Base-by-base conservation (phyloP, 2,797 vertebrate species). In the Mycteria americana region DNA sequence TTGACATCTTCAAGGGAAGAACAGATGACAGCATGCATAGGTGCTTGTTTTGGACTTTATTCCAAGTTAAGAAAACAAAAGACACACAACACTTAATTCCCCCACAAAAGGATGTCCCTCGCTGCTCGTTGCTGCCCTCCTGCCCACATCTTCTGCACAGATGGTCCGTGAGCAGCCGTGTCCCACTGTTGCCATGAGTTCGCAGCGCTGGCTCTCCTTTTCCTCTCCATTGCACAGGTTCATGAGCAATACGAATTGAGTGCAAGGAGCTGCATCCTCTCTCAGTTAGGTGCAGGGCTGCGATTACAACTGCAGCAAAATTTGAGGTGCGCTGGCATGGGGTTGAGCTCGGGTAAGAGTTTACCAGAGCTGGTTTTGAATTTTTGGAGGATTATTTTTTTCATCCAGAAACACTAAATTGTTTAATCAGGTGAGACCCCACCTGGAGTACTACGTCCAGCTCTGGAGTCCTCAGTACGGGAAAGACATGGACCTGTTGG, bases 41-140 rank as follows among this genome's bases (percentile, higher is more conserved):
- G 27, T 28, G 28, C n/a, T 62, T 50, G 9, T 64, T 94, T 89
- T 89, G 53, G 70, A 67, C 60, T 82, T 87, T 22, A 50, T 76
- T 94, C 59, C 50, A 60, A 76, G 51, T 73, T 88, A 70, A 81
- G 73, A 63, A 95, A 84, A 46, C 53, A 72, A 33, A 88, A 81
- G 59, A 33, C 39, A 27, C 0, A 6, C 54, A 76, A 37, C 54
- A 54, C 35, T 63, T 67, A 51, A 4, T 86, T 79, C 19, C 4
- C 35, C 19, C 17, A 0, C 2, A 22, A n/a, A 41, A 73, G 7
- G 9, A 28, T 54, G 19, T 75, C 39, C 63, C 35, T 75, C 59
- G 39, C 41, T 17, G 74, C 69, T 76, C 30, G 1, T 57, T 79
- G 43, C 21, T 88, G 72, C 63, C 51, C 72, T 85, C 48, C 39